These are phyloP conservation scores for Peromyscus nudipes DNA, from an alignment of 2,797 vertebrate genomes.

Conservation along the genomic window DNA sequence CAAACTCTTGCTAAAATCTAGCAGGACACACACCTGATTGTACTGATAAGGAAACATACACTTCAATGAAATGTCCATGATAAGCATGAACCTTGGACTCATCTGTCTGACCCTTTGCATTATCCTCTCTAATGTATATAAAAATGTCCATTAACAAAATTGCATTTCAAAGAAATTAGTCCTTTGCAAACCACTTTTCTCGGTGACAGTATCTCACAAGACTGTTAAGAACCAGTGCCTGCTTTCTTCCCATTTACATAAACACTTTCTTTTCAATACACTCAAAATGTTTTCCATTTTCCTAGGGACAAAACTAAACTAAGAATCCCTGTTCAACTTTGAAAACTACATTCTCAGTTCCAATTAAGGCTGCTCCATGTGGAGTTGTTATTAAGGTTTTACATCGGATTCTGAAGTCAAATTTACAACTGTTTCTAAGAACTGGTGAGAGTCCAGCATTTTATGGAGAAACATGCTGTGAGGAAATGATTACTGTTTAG, in stretches of 20 bases:
- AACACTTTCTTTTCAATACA: background rate
- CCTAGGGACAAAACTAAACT: constrained; percentile 16
- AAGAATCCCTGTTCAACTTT: background rate
- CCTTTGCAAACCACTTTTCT: background rate
- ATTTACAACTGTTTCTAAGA: constrained; percentile 59
- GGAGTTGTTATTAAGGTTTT: constrained; percentile 10
- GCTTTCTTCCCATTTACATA: background rate
- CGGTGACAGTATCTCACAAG: background rate
- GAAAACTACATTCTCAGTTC: constrained; percentile 26
- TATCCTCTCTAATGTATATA: background rate
- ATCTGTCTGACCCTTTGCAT: background rate
- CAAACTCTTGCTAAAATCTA: background rate
- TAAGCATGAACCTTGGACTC: background rate
- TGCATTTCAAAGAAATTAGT: constrained; percentile 1
- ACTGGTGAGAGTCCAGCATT: background rate
- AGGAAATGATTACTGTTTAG: constrained; percentile 33
- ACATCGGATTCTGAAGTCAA: constrained; percentile 32
- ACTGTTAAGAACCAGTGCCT: background rate
- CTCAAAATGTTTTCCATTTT: constrained; percentile 37
- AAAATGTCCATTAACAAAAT: background rate
- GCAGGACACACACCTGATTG: background rate
- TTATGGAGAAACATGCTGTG: constrained; percentile 51
- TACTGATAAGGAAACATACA: background rate
- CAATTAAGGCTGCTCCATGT: constrained; percentile 16
- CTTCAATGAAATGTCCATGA: background rate